Conservation (phyloP, 1,140 invertebrate species). For the Araneus ventricosus region DNA sequence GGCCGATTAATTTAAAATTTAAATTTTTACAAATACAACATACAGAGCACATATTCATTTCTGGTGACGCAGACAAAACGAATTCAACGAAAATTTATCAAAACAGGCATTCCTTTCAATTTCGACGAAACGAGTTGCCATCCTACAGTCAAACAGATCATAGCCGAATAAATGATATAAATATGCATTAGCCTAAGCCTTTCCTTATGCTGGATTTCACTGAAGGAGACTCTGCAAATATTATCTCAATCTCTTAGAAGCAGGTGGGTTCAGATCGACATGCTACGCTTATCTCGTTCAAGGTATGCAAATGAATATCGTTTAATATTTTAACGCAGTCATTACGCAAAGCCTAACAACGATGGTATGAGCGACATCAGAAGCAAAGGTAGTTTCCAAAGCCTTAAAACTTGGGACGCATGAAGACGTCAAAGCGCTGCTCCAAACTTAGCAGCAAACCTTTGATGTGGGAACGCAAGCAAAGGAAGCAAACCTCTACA, state of each 20-base stretch:
- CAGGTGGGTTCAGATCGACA: conserved; percentile 42
- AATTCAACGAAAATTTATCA: not conserved
- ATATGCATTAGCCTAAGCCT: conserved; percentile 50
- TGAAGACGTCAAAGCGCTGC: conserved; percentile 43
- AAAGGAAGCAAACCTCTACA: conserved; percentile 26
- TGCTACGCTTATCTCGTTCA: conserved; percentile 34
- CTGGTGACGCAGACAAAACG: conserved; percentile 13
- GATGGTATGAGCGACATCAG: not conserved
- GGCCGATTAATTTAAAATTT: not conserved
- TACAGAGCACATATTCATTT: not conserved
- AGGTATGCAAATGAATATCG: conserved; percentile 57
- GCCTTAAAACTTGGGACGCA: conserved; percentile 51
- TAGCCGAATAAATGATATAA: conserved; percentile 55
- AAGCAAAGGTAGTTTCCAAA: conserved; percentile 39
- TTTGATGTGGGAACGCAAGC: conserved; percentile 55
- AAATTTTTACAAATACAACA: not conserved
- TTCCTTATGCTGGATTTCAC: conserved; percentile 25
- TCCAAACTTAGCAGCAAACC: conserved; percentile 49
- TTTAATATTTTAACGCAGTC: conserved; percentile 68
- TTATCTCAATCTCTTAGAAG: conserved; percentile 63
- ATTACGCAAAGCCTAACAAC: conserved; percentile 42
- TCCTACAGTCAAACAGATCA: conserved; percentile 22
- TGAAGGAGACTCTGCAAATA: conserved; percentile 45
- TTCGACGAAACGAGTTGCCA: conserved; percentile 22
- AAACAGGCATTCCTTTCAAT: conserved; percentile 29